Evolutionary conservation across 2,113 vertebrate genomes (phyloP).

Genomic region (Arizona elegans): DNA sequence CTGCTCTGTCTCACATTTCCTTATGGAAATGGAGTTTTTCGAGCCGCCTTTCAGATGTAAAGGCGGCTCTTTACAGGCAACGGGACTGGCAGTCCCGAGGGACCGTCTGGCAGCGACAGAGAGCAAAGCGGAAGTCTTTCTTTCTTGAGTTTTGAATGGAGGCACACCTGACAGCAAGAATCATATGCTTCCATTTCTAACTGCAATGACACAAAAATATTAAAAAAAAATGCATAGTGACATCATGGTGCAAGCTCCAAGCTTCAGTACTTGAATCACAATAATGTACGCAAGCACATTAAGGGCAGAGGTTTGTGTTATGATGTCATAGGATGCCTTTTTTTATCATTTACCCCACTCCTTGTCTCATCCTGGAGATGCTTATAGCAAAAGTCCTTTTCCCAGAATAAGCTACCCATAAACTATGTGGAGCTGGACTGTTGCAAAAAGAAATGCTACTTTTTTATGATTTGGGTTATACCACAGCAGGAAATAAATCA

Average conservation of each 20-base stretch:
- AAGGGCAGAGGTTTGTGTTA: neutral
- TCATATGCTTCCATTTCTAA: neutral
- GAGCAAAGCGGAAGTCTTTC: too few species aligned
- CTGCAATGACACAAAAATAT: neutral
- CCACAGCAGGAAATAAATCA: neutral
- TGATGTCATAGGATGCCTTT: neutral
- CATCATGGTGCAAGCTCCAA: neutral
- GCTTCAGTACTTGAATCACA: neutral
- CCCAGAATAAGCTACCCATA: neutral
- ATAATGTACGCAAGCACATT: neutral
- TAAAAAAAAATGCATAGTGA: neutral
- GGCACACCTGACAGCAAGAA: neutral
- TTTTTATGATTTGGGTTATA: neutral
- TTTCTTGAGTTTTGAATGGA: too few species aligned
- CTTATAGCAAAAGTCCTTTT: neutral
- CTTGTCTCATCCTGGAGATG: neutral
- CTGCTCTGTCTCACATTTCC: too few species aligned
- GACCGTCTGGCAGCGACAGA: too few species aligned
- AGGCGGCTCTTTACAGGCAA: too few species aligned
- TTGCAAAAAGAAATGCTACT: neutral
- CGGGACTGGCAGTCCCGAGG: too few species aligned
- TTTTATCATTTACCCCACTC: neutral
- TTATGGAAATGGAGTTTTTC: too few species aligned
- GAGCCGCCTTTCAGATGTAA: too few species aligned
- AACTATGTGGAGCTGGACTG: neutral